phyloP scores from a whole-genome alignment of 2,888 invertebrate genomes.

The Spilarctia lutea region DNA sequence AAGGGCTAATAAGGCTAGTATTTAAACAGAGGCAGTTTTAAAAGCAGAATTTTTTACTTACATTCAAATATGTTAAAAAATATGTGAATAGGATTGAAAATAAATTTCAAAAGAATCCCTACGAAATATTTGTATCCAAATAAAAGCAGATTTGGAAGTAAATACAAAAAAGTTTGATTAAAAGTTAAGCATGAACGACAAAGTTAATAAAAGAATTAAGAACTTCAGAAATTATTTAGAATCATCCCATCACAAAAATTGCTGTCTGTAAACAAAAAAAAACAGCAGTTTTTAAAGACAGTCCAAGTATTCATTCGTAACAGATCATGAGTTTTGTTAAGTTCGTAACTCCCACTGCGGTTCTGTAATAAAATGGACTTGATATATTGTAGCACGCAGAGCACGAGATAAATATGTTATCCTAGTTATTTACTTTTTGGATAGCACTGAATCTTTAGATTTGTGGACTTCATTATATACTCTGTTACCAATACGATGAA shows the following conservation, averaged over 20 bases:
- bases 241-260: background rate
- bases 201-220: too few relatives aligned
- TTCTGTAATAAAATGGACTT: slow-evolving; percentile 12
- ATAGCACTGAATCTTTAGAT: slow-evolving; percentile 13
- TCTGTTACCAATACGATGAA: background rate
- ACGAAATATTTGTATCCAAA: background rate
- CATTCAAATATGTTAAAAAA: background rate
- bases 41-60: background rate
- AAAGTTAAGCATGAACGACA: background rate
- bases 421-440: slow-evolving; percentile 14
- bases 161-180: background rate
- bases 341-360: slow-evolving; percentile 7
- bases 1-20: background rate
- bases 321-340: slow-evolving; percentile 7
- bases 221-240: background rate
- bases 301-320: slow-evolving; percentile 4
- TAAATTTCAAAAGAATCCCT: background rate
- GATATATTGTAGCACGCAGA: slow-evolving; percentile 5
- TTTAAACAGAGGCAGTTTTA: background rate
- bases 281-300: background rate
- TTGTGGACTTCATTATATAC: slow-evolving; percentile 16
- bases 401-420: slow-evolving; percentile 12
- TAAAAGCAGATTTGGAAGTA: background rate
- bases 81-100: background rate
- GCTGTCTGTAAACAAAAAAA: background rate